A percentile compares a stretch with the other conserved stretches of the same genome.
Evolutionary conservation across 2,113 vertebrate species (phyloP).

Genomic region (Cheilinus undulatus): DNA sequence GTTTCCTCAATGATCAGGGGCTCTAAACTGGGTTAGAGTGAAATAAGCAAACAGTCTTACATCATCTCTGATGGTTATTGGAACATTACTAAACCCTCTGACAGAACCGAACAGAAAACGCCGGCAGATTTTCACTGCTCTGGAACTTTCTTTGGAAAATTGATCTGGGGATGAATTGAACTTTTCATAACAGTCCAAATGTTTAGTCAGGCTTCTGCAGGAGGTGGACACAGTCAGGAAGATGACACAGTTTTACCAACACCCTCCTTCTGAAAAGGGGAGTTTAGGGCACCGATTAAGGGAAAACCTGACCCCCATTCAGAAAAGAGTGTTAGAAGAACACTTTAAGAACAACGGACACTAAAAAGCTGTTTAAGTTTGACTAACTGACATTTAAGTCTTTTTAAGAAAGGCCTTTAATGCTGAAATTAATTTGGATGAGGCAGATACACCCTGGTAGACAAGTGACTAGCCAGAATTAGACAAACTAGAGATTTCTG

Average conservation of each 20-base stretch:
- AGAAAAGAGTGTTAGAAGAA: slow-evolving; percentile 8
- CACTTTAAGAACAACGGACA: not conserved
- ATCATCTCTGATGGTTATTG: slow-evolving; percentile 3
- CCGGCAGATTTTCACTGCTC: not conserved
- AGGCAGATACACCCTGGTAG: not conserved
- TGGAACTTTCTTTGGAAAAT: not conserved
- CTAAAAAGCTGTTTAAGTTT: not conserved
- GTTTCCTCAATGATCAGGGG: not conserved
- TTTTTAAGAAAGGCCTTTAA: not conserved
- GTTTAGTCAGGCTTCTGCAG: not conserved
- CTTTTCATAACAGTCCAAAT: not conserved
- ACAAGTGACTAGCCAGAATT: not conserved
- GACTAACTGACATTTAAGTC: not conserved
- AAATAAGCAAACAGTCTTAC: slow-evolving; percentile 6
- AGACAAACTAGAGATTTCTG: not conserved
- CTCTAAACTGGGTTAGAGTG: too few species aligned
- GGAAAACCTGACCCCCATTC: not conserved
- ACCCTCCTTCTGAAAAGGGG: not conserved
- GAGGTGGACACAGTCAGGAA: slow-evolving; percentile 1
- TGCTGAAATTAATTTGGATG: not conserved
- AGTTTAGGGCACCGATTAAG: not conserved
- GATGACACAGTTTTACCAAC: slow-evolving; percentile 20
- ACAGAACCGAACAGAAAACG: not conserved
- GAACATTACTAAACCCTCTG: slow-evolving; percentile 1
- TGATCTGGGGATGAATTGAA: not conserved